Base-by-base conservation (phyloP, 2,113 vertebrate species). In the Centropus unirufus region DNA sequence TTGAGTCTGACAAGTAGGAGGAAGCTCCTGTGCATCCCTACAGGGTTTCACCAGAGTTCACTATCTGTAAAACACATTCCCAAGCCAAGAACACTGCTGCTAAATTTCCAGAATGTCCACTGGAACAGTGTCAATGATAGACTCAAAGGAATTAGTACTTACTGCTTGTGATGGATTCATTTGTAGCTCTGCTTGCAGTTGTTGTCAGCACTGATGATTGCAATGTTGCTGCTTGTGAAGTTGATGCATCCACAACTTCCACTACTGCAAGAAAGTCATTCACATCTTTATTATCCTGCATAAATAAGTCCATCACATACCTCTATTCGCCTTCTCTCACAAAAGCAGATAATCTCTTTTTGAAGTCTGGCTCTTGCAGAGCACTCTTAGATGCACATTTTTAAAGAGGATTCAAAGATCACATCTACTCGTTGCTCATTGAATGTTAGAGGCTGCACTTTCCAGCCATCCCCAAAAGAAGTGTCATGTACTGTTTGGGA, bases 201-300 rank as follows among this genome's bases (percentile, higher is more conserved):
- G n/a, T 12, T n/a, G 21, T 7, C 21, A 4, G 8, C 64, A 12
- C 32, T 32, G 39, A 0, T 0, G 0, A 0, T 58, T 40, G 1
- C 2, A 0, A 4, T 22, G 47, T 2, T 9, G 20, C 4, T 70
- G 9, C 2, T 69, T 4, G 26, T 29, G 30, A 57, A 67, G 8
- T 0, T 46, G 32, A 3, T 14, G 5, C 0, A 2, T 0, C 16
- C 57, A 5, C 30, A 72, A 22, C 1, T 78, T 47, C 16, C 1
- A 0, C 13, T 63, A 3, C n/a, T 83, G 69, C 64, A 91, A 91
- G 55, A 89, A 69, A 87, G 44, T 29, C 12, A 72, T 90, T 55
- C 42, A 30, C 17, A 63, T 51, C 46, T 78, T 72, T 80, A 83
- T 8, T 75, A 14, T 69, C 26, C 12, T 24, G n/a, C 32, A 42